Evolutionary conservation across 2,888 invertebrate genomes (phyloP).

Genomic region (Lasiommata megera): DNA sequence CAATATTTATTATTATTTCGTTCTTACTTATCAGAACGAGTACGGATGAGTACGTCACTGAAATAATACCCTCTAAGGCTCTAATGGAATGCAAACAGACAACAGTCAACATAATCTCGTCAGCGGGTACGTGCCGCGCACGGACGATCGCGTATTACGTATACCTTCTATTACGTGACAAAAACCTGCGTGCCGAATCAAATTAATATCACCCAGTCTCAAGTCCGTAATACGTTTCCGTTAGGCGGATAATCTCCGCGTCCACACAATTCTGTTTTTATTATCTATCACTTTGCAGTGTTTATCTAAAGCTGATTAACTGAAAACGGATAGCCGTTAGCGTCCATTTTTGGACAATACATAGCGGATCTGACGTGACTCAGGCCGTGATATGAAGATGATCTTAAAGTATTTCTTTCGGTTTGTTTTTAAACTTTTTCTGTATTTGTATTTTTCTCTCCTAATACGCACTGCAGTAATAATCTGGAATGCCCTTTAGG

Average conservation of each 20-base stretch:
- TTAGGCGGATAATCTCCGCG: background rate
- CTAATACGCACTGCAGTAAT: too few relatives aligned
- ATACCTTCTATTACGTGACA: constrained; percentile 16
- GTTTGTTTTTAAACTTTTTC: too few relatives aligned
- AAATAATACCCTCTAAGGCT: constrained; percentile 2
- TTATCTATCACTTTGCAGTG: background rate
- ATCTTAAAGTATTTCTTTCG: too few relatives aligned
- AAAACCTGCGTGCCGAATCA: constrained; percentile 17
- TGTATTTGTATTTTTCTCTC: too few relatives aligned
- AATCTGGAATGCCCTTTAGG: too few relatives aligned
- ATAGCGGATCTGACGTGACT: too few relatives aligned
- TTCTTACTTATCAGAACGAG: background rate
- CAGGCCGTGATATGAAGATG: too few relatives aligned
- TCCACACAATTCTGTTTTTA: background rate
- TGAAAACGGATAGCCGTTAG: background rate
- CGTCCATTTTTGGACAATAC: too few relatives aligned
- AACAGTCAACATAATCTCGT: constrained; percentile 27
- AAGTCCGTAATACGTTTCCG: background rate
- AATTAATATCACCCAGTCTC: constrained; percentile 18
- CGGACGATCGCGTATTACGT: constrained; percentile 13
- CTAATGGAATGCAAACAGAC: constrained; percentile 21
- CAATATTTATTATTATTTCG: too few relatives aligned
- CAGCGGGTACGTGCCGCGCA: constrained; percentile 28
- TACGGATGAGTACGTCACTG: background rate
- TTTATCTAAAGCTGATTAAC: background rate